phyloP scores from a whole-genome alignment of 2,113 vertebrate species.

The Gasterosteus aculeatus region DNA sequence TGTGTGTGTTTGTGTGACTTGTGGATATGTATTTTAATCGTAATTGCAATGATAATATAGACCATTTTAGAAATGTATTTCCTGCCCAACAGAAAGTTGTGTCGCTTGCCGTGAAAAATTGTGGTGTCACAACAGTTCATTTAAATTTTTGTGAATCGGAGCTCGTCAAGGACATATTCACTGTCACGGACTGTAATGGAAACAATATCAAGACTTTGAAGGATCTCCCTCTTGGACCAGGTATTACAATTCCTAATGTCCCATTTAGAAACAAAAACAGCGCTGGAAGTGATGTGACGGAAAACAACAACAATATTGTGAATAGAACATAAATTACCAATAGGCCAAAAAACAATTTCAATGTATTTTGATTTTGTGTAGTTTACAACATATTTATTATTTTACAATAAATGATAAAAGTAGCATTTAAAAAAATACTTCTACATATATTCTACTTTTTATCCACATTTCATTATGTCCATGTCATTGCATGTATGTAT shows the following conservation, averaged over 20 bases:
- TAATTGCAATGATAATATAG: not conserved
- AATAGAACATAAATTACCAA: not conserved
- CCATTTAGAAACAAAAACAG: not conserved
- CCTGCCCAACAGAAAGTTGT: conserved; percentile 18
- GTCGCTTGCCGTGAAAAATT: conserved; percentile 10
- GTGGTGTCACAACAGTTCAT: not conserved
- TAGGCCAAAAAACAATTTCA: not conserved
- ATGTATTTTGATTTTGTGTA: not conserved
- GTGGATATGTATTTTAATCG: not conserved
- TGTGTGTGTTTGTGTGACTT: not conserved
- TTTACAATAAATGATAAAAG: not conserved
- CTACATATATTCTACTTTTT: not conserved
- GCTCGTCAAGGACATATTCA: conserved; percentile 29
- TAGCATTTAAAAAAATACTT: too few species aligned
- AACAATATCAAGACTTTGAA: conserved; percentile 1
- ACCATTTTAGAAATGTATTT: not conserved
- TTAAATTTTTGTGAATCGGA: not conserved
- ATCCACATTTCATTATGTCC: not conserved
- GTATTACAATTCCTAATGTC: conserved; percentile 8
- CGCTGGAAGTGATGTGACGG: not conserved
- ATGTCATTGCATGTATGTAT: not conserved
- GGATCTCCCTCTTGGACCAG: conserved; percentile 2
- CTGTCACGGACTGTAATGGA: conserved; percentile 26
- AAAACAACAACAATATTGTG: not conserved
- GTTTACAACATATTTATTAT: not conserved